Evolutionary conservation across 2,797 vertebrate species (phyloP), one percentile per base, ranked within the genome.

Genomic region (Sebastes wilsoni): DNA sequence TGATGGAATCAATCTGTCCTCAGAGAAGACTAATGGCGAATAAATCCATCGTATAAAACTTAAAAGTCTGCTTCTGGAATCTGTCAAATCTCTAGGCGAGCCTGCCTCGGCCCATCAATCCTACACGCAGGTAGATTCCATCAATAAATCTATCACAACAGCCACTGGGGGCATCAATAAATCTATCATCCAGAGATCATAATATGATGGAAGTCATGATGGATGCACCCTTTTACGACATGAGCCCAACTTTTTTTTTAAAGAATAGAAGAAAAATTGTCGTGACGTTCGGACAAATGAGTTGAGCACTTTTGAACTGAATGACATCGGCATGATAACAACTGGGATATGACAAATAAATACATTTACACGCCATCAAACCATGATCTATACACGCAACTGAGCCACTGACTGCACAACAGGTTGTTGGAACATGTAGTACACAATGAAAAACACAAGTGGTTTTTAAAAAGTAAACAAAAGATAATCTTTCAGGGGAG

Each of bases 371-470:
- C 75, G 4, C 77, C 75, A 77, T 87, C 36, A 71, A 77, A 88
- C 60, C 72, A 92, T 90, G 88, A 79, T 46, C 80, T 85, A 62
- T 85, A 62, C 77, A 88, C 23, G 71, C 70, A 87, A 84, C 80
- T 81, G 78, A 88, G 12, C 77, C 58, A 80, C 83, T 71, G 80
- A 92, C 76, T 85, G 52, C 55, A 89, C 85, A 88, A 92, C 81
- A 90, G 72, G 86, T 88, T 83, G 86, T 89, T 91, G 85, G 52
- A 81, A 85, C 86, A 89, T 78, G 82, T 86, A 77, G 59, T 79
- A 91, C 88, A 91, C 83, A 89, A 93, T 93, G 93, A 92, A 71
- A 90, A 90, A 75, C 90, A 90, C 86, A 89, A 89, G 88, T 86
- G 93, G 71, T 80, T 92, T 75, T 75, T 49, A 4, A 87, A 92